These are phyloP conservation scores for Bolinopsis microptera DNA, from an alignment of 37 sponge, comb jelly and placozoan species.

Conservation along the genomic window DNA sequence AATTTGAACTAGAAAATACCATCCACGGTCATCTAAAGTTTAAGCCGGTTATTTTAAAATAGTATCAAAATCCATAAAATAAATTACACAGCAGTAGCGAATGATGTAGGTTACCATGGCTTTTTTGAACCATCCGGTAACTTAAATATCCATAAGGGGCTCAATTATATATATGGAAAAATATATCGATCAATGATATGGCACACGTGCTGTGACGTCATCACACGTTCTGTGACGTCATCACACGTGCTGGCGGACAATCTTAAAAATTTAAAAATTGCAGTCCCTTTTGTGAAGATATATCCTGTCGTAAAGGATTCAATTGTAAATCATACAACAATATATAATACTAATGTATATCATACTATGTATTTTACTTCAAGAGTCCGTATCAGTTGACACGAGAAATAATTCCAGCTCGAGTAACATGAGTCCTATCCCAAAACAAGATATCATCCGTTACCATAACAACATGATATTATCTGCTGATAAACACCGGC, in stretches of 20 bases:
- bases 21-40: not conserved
- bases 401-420: not conserved
- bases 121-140: not conserved
- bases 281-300: not conserved
- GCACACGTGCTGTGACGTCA: too few relatives aligned
- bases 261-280: slow-evolving; percentile 28
- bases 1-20: not conserved
- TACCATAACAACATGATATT: not conserved
- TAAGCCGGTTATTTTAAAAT: not conserved
- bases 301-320: not conserved
- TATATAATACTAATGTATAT: not conserved
- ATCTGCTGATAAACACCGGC: too few relatives aligned
- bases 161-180: not conserved
- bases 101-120: not conserved
- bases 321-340: not conserved
- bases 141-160: not conserved
- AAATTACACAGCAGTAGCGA: not conserved
- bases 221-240: too few relatives aligned
- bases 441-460: not conserved
- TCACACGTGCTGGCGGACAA: too few relatives aligned
- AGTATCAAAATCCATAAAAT: slow-evolving; percentile 49
- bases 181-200: not conserved
- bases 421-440: too few relatives aligned
- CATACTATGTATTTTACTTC: not conserved
- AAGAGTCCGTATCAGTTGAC: not conserved